Percentiles rank a stretch among this genome's conserved stretches.
These are phyloP conservation scores for Drosophila anceps DNA, from an alignment of 2,888 invertebrate species.

Conservation along the genomic window DNA sequence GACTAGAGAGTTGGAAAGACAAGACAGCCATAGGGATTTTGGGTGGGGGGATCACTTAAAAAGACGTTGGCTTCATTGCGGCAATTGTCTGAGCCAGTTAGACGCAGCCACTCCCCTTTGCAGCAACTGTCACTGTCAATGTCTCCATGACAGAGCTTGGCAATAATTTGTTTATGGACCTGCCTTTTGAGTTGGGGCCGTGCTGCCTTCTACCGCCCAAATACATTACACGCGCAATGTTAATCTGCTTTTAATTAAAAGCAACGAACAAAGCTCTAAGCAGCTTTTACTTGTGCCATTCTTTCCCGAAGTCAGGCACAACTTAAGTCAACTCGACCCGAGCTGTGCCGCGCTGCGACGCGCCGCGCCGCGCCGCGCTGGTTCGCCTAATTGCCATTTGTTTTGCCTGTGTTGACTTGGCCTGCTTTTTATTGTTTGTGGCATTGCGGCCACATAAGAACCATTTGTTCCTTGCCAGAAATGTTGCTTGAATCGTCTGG, in stretches of 20 bases:
- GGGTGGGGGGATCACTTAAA: conserved; percentile 43
- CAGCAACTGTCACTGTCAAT: conserved; percentile 63
- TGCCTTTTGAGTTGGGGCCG: conserved; percentile 4
- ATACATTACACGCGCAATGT: conserved; percentile 69
- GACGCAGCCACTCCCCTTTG: conserved; percentile 8
- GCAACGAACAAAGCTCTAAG: conserved; percentile 62
- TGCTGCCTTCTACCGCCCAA: conserved; percentile 20
- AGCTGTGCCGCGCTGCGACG: neutral
- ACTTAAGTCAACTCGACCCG: conserved; percentile 2
- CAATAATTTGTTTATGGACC: conserved; percentile 60
- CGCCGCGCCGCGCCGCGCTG: conserved; percentile 18
- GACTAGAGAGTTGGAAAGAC: conserved; percentile 38
- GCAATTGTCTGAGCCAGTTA: conserved; percentile 59
- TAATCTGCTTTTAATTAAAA: conserved; percentile 80
- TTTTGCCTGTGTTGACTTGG: conserved; percentile 41
- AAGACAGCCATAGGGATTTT: neutral
- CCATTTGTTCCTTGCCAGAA: conserved; percentile 49
- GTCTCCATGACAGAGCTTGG: conserved; percentile 60
- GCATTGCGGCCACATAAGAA: conserved; percentile 38
- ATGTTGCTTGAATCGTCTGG: conserved; percentile 24
- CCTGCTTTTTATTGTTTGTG: conserved; percentile 40
- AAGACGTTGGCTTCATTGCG: conserved; percentile 60
- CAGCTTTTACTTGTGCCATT: conserved; percentile 49
- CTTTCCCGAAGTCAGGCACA: conserved; percentile 5
- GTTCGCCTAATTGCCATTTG: conserved; percentile 65